These are phyloP conservation scores for Neoseiulus cucumeris DNA, from an alignment of 1,140 invertebrate genomes.

Conservation along the genomic window DNA sequence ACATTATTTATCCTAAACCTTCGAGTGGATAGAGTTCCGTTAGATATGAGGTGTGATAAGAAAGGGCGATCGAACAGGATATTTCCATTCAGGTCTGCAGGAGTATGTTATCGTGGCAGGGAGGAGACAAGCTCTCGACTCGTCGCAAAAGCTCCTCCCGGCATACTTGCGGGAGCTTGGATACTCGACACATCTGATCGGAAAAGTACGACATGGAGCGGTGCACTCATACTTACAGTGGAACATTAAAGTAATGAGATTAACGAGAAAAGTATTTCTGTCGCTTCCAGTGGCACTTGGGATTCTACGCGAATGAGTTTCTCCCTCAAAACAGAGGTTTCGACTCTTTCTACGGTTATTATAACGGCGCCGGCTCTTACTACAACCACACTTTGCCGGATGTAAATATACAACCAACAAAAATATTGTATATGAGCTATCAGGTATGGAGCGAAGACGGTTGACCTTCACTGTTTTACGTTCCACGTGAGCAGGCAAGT, in stretches of 20 bases:
- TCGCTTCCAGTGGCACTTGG: slow-evolving; percentile 48
- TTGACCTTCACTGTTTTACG: slow-evolving; percentile 24
- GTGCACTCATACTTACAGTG: background rate
- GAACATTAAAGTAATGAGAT: background rate
- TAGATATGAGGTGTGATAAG: slow-evolving; percentile 14
- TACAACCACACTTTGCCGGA: slow-evolving; percentile 37
- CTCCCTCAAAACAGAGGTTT: slow-evolving; percentile 57
- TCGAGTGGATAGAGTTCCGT: background rate
- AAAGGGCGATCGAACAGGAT: slow-evolving; percentile 21
- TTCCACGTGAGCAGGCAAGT: too few species aligned
- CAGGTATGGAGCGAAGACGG: too few species aligned
- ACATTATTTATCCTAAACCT: too few species aligned
- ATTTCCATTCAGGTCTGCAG: slow-evolving; percentile 22
- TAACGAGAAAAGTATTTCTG: slow-evolving; percentile 26
- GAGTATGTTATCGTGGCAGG: slow-evolving; percentile 21
- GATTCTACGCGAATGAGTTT: slow-evolving; percentile 43
- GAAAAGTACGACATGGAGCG: slow-evolving; percentile 24
- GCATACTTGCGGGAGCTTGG: slow-evolving; percentile 28
- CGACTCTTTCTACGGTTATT: slow-evolving; percentile 59
- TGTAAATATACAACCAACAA: slow-evolving; percentile 5
- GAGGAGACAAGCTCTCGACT: slow-evolving; percentile 24
- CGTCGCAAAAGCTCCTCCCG: slow-evolving; percentile 28
- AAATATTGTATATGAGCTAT: background rate
- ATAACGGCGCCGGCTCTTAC: slow-evolving; percentile 57
- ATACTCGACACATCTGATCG: slow-evolving; percentile 32